A percentile compares a stretch with the other conserved stretches of the same genome.
Conservation (phyloP, 2,888 invertebrate species). For the Lasioglossum oenotherae region DNA sequence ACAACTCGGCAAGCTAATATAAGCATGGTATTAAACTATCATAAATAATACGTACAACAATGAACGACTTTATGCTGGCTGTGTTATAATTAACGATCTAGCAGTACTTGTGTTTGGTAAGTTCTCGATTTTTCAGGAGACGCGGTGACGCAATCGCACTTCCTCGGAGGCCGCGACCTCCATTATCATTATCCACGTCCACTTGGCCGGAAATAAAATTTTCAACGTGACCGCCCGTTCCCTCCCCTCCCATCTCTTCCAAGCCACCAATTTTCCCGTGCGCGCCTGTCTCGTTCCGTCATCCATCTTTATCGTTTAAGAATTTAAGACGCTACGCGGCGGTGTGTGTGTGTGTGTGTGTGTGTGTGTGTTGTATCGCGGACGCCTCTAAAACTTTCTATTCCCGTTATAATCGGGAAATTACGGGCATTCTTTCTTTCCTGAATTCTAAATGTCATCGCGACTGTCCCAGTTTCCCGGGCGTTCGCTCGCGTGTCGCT, state of each 20-base stretch:
- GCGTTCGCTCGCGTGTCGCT: background rate
- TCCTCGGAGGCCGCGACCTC: background rate
- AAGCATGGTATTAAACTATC: no score
- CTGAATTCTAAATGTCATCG: conserved; percentile 19
- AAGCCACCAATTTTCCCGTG: background rate
- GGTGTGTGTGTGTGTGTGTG: background rate
- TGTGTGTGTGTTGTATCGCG: background rate
- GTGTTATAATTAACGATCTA: background rate
- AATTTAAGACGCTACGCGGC: conserved; percentile 15
- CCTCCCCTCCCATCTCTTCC: no score
- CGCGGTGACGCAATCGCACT: background rate
- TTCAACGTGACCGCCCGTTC: background rate
- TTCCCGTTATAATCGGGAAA: background rate
- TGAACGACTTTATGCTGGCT: background rate
- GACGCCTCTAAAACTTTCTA: conserved; percentile 6
- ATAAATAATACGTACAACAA: background rate
- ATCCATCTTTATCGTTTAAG: conserved; percentile 43
- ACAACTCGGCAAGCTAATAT: no score
- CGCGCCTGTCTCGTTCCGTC: background rate
- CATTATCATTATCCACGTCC: conserved; percentile 35
- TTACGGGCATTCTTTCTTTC: conserved; percentile 13
- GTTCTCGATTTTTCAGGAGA: background rate
- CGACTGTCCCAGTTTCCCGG: background rate
- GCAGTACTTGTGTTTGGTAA: background rate
- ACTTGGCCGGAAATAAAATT: conserved; percentile 34